Evolutionary conservation across 2,797 vertebrate genomes (phyloP).

Genomic region (Leptodactylus fallax): DNA sequence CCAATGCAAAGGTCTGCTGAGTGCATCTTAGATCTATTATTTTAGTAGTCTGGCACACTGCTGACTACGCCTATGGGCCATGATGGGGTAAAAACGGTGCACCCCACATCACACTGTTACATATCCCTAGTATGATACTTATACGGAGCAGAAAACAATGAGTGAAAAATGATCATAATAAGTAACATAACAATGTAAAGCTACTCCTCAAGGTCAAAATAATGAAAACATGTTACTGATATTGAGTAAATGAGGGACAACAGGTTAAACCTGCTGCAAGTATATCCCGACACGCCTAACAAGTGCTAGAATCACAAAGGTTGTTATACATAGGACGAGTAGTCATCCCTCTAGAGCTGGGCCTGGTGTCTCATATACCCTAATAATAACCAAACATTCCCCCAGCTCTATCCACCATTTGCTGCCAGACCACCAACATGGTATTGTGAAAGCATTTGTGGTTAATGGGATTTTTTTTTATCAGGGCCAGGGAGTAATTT

Average conservation of each 20-base stretch:
- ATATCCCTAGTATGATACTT: too few species aligned
- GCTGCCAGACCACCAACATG: neutral
- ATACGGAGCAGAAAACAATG: too few species aligned
- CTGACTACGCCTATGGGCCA: too few species aligned
- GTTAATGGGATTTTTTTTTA: neutral
- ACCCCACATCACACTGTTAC: too few species aligned
- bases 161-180: too few species aligned
- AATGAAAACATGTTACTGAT: neutral
- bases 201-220: neutral
- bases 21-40: too few species aligned
- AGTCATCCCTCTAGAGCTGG: neutral
- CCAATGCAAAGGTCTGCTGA: too few species aligned
- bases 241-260: slow-evolving; percentile 28
- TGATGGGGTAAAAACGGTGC: too few species aligned
- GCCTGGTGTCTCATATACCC: neutral
- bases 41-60: too few species aligned
- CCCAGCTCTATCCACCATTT: neutral
- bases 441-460: neutral
- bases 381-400: neutral
- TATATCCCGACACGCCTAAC: slow-evolving; percentile 9
- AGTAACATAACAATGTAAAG: neutral
- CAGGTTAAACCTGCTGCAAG: slow-evolving; percentile 23
- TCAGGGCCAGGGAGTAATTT: neutral
- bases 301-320: neutral
- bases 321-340: neutral